A percentile compares a stretch with the other conserved stretches of the same genome.
These are phyloP conservation scores for Saccopteryx bilineata DNA, from an alignment of 2,113 vertebrate genomes.

Conservation along the genomic window DNA sequence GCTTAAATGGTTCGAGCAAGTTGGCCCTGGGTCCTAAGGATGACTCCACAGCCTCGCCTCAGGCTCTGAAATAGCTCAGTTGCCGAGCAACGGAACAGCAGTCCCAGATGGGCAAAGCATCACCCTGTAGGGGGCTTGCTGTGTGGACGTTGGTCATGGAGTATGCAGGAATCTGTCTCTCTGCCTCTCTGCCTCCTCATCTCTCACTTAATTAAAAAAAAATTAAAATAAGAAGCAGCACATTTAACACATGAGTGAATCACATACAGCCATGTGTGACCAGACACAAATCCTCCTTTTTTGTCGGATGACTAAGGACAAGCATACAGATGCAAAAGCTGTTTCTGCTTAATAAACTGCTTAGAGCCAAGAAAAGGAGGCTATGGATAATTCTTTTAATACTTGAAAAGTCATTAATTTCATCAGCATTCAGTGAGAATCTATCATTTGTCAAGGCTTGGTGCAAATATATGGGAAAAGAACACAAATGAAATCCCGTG, in stretches of 20 bases:
- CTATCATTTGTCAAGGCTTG: background rate
- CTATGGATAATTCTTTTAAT: background rate
- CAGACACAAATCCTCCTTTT: background rate
- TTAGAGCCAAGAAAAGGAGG: background rate
- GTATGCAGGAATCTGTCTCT: too few relatives aligned
- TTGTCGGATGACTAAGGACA: background rate
- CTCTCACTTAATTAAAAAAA: too few relatives aligned
- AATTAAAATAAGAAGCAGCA: background rate
- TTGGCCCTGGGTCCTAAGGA: too few relatives aligned
- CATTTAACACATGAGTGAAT: accelerated
- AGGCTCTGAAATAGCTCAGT: too few relatives aligned
- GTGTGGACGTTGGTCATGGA: too few relatives aligned
- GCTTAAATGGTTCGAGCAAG: too few relatives aligned
- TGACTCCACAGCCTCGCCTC: too few relatives aligned
- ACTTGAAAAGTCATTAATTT: background rate
- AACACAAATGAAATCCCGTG: background rate
- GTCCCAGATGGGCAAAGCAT: too few relatives aligned
- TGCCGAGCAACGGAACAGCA: too few relatives aligned
- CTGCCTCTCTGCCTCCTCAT: too few relatives aligned
- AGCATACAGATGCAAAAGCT: background rate
- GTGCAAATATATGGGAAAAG: background rate
- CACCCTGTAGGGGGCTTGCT: too few relatives aligned
- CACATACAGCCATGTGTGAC: background rate
- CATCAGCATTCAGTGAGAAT: background rate
- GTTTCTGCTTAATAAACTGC: background rate